These are phyloP conservation scores for Piprites chloris DNA, from an alignment of 2,113 vertebrate genomes.

Conservation along the genomic window DNA sequence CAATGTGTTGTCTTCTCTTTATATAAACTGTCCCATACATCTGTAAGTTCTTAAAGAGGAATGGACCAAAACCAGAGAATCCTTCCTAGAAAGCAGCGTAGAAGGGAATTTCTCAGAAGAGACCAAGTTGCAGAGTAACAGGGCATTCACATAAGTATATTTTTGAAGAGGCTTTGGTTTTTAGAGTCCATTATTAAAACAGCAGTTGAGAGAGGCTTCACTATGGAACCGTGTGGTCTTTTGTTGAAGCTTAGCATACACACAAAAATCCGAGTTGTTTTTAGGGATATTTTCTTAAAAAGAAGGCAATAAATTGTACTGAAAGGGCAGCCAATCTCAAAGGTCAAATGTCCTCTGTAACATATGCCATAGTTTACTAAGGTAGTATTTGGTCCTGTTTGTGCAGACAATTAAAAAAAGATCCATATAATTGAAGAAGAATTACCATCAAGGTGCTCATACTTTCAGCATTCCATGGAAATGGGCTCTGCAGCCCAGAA, in stretches of 20 bases:
- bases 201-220: not conserved
- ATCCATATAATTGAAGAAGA: not conserved
- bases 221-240: not conserved
- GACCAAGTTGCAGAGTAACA: rapidly evolving
- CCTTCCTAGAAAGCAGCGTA: not conserved
- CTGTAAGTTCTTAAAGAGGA: not conserved
- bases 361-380: not conserved
- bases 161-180: not conserved
- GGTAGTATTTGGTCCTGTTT: not conserved
- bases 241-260: not conserved
- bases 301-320: not conserved
- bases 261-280: not conserved
- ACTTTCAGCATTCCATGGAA: not conserved
- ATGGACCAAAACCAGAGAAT: not conserved
- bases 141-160: not conserved
- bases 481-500: not conserved
- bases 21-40: not conserved
- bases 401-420: not conserved
- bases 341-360: not conserved
- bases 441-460: not conserved
- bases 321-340: not conserved
- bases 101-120: not conserved
- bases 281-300: not conserved
- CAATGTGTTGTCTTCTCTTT: not conserved
- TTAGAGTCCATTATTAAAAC: not conserved